phyloP scores from a whole-genome alignment of 2,888 invertebrate species.

The Apamea sordens region DNA sequence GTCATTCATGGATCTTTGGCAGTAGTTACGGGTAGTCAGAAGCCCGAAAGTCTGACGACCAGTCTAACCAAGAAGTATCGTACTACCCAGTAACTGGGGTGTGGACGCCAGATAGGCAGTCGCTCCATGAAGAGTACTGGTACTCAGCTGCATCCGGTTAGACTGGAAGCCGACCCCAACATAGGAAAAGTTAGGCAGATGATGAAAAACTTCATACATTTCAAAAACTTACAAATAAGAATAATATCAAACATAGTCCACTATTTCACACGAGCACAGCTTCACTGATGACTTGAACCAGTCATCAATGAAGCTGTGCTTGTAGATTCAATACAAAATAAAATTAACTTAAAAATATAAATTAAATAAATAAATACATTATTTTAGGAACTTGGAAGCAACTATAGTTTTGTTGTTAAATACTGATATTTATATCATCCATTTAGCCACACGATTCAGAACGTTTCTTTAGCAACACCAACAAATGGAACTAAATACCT shows the following conservation, averaged over 20 bases:
- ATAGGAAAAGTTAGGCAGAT: no score
- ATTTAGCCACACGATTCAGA: neutral
- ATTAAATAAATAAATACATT: constrained; percentile 7
- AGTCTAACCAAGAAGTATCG: neutral
- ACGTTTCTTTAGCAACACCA: neutral
- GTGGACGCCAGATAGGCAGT: no score
- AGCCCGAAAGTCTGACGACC: neutral
- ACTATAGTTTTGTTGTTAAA: constrained; percentile 13
- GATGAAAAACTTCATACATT: neutral
- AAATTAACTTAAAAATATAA: constrained; percentile 2
- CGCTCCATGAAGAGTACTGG: no score
- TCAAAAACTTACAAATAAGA: neutral
- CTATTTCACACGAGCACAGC: no score
- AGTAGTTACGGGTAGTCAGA: neutral
- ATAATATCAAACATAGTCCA: neutral
- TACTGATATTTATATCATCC: constrained; percentile 1
- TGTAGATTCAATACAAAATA: constrained; percentile 9
- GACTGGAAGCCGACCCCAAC: no score
- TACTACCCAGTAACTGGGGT: neutral
- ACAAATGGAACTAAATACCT: neutral
- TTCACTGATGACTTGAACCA: no score
- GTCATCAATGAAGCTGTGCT: neutral
- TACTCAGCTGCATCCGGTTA: no score
- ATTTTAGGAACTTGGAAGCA: constrained; percentile 45
- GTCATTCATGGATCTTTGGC: neutral